Evolutionary conservation across 2,113 vertebrate species (phyloP), one percentile per base, ranked within the genome.

Genomic region (Pluvianellus socialis): DNA sequence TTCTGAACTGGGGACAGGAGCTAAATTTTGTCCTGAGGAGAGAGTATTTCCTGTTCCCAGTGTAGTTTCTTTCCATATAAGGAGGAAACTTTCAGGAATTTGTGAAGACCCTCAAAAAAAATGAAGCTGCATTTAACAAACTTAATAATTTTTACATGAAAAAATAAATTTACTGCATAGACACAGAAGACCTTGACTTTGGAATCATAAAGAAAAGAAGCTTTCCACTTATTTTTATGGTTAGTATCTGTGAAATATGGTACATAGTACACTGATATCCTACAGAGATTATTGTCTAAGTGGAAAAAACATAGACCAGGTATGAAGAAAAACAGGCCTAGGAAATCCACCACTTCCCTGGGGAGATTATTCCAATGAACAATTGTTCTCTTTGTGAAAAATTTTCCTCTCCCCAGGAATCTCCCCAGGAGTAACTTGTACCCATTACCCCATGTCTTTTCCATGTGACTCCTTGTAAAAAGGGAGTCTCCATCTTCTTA

Each of bases 121-220:
- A 47, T 32, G 7, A 24, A 44, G 2, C 5, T 66, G 4, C 4
- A 28, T 66, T 65, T 44, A 11, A 59, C 52, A 61, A 80, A 77
- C 1, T 0, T 6, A 84, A 38, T 30, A 19, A 33, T 10, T 55
- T 73, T 61, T 63, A 47, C 9, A 47, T 14, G 1, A 23, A 61
- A 45, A 21, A 38, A 10, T 1, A 0, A 9, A 50, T 23, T 35
- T 65, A 33, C 7, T 66, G 1, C n/a, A 17, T 56, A 56, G 22
- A 20, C 6, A 28, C 2, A 32, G 26, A 79, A 70, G 2, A 24
- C 14, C 15, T 35, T 8, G 8, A 49, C 13, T 71, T 82, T 53
- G n/a, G 24, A 18, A 35, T 44, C 5, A 45, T 23, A 82, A 79
- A 81, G 8, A 45, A 68, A 84, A 18, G 1, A 24, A 13, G 0